Base-by-base conservation (phyloP, 2,797 vertebrate genomes). In the Danio tinwini region DNA sequence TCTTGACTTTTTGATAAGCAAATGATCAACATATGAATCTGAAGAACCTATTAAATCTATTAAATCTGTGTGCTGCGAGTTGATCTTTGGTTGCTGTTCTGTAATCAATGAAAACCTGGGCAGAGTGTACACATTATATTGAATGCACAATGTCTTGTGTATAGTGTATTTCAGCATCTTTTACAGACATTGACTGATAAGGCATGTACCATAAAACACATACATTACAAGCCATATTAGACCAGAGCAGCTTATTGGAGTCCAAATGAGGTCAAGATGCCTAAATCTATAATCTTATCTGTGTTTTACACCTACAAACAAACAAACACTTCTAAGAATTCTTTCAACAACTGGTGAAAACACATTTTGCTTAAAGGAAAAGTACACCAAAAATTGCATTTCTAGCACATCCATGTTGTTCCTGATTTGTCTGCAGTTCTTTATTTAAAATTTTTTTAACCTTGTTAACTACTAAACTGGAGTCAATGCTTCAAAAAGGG, bases 191-290 rank as follows among this genome's bases (percentile, higher is more conserved):
- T 17, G 16, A 21, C 21, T 3, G 61, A 64, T 65, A 55, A 55
- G 17, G 8, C 12, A 44, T 68, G n/a, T 13, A 68, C 19, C 40
- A 58, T 58, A 59, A 69, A 47, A 29, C 40, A 45, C 40, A 47
- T 68, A 39, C n/a, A 68, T 68, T 69, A 68, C 49, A 2, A 50
- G 53, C 53, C 75, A 77, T 14, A 49, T 6, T 19, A 13, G 6
- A 49, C 21, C 53, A 77, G 77, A 69, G 53, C 19, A 59, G 52
- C 14, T 39, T 69, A 37, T 11, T 58, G 75, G 11, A 59, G 10
- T 19, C 29, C 12, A 47, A 19, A 52, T 17, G 2, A 19, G 64
- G 52, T 47, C 42, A 76, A 47, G 6, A 14, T 10, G 53, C 19
- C 52, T 59, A 59, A 73, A 59, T 45, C 52, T 73, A 17, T 50